These are phyloP conservation scores for Lynx canadensis DNA, from an alignment of 2,113 vertebrate species.

Conservation along the genomic window DNA sequence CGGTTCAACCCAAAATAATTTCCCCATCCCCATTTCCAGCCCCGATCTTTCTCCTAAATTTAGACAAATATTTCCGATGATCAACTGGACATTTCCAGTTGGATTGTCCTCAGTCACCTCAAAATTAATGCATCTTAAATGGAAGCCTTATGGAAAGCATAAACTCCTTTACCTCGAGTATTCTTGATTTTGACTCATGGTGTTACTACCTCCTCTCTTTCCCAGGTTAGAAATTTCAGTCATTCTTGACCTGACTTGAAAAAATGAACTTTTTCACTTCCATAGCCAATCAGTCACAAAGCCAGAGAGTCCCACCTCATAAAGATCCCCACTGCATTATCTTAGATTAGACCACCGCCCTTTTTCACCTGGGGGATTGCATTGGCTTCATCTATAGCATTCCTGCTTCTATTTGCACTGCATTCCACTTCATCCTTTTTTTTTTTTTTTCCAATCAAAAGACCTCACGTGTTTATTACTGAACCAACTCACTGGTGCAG, in stretches of 20 bases:
- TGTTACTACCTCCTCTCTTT: background rate
- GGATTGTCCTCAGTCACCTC: background rate
- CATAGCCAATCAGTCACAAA: background rate
- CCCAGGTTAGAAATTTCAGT: background rate
- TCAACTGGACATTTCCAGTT: background rate
- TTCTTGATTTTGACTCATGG: background rate
- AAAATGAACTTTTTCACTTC: background rate
- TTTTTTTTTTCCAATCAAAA: no score
- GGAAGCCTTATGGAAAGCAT: background rate
- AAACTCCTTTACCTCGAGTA: background rate
- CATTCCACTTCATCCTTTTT: background rate
- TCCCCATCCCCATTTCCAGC: background rate
- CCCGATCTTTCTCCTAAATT: background rate
- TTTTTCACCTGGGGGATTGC: background rate
- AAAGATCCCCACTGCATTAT: background rate
- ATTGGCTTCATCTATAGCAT: background rate
- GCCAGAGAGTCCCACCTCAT: background rate
- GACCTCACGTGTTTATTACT: no score
- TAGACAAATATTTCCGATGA: background rate
- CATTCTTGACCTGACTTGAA: background rate
- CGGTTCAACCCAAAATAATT: background rate
- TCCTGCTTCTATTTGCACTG: background rate
- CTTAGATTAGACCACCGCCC: background rate
- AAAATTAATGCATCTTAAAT: background rate
- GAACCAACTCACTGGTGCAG: no score